Evolutionary conservation across 2,888 invertebrate genomes (phyloP), one percentile per base, ranked within the genome.

Genomic region (Ischnus inquisitorius): DNA sequence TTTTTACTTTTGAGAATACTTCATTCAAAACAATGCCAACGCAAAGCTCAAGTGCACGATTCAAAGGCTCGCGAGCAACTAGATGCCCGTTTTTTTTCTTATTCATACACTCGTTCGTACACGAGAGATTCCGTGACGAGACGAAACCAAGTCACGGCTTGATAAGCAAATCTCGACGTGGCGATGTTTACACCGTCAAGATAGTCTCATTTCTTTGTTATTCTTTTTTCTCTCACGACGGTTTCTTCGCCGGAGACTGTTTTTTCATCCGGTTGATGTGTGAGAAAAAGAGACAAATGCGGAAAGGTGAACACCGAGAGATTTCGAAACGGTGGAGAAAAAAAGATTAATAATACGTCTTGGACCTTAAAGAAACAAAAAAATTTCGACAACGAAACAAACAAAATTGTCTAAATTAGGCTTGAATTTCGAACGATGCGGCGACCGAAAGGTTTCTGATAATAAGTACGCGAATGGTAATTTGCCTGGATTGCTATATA

Each of bases 111-210:
- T 12, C 65, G 48, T 57, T 64, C 39, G 8, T 69, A 72, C 67
- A 72, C 67, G 64, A 68, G 68, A 77, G 51, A 34, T 34, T 34
- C 22, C 46, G 67, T 57, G 71, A 80, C 77, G 80, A 62, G 80
- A 80, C 76, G 75, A 60, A 80, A 60, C 77, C 67, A 67, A 72
- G 80, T 80, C 77, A 8, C 71, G 65, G 64, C 51, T 84, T 84
- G 84, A 84, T 84, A 84, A 84, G 84, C 71, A 62, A 84, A 84
- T 84, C 81, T 71, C 69, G 81, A 79, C 65, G 79, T 67, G 82
- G 71, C 71, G 76, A 79, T 83, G 79, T 83, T 85, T 79, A 74
- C 84, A 84, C 71, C 62, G 54, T 57, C 48, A 62, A 43, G 82
- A 79, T 82, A 79, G 76, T 64, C 34, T 64, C 34, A n/a, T 43